Percentiles rank a stretch among this genome's conserved stretches.
Evolutionary conservation across 2,797 vertebrate genomes (phyloP).

Genomic region (Poecilia gillii): DNA sequence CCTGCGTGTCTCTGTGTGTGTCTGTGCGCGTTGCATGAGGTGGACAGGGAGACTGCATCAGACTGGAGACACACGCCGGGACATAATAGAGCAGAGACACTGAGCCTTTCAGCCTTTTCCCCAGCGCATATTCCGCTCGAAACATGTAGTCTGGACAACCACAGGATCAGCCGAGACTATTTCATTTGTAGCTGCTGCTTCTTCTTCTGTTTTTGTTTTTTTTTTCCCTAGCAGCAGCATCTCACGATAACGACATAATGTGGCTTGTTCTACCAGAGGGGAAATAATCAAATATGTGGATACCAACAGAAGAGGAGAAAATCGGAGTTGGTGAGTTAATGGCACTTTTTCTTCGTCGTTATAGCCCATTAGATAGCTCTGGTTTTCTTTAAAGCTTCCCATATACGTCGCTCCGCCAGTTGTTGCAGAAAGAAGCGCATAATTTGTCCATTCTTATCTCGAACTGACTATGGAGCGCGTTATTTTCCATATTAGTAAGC

Average conservation of each 20-base stretch:
- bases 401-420: slow-evolving; percentile 18
- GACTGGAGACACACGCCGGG: slow-evolving; percentile 74
- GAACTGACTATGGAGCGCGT: slow-evolving; percentile 2
- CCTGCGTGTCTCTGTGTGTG: slow-evolving; percentile 17
- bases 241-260: slow-evolving; percentile 76
- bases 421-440: slow-evolving; percentile 41
- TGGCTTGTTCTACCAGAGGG: slow-evolving; percentile 64
- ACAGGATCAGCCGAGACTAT: slow-evolving; percentile 43
- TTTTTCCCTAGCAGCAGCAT: slow-evolving; percentile 46
- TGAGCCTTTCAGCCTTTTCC: slow-evolving; percentile 39
- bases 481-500: slow-evolving; percentile 22
- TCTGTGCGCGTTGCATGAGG: slow-evolving; percentile 63
- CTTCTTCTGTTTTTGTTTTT: background rate
- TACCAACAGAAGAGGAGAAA: slow-evolving; percentile 93
- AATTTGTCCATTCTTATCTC: slow-evolving; percentile 31
- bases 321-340: slow-evolving; percentile 91
- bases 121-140: slow-evolving; percentile 48
- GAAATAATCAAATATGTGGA: slow-evolving; percentile 88
- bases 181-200: slow-evolving; percentile 34
- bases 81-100: slow-evolving; percentile 69
- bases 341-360: background rate
- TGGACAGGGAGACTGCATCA: slow-evolving; percentile 80
- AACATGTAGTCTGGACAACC: slow-evolving; percentile 64
- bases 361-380: slow-evolving; percentile 32
- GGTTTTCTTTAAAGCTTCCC: slow-evolving; percentile 30